Evolutionary conservation across 1,140 invertebrate genomes (phyloP).

Genomic region (Drosophila micromelanica): DNA sequence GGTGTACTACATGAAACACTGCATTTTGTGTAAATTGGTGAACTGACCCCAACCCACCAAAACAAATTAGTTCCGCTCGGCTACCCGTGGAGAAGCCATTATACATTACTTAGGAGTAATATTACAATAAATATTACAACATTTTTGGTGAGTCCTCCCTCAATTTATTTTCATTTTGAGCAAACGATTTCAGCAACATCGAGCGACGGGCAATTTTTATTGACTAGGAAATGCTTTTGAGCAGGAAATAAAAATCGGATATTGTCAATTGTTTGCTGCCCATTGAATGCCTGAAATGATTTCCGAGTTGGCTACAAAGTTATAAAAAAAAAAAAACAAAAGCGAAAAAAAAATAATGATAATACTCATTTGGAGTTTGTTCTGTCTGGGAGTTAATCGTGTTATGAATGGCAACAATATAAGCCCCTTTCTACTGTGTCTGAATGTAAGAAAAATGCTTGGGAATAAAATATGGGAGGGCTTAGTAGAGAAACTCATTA

Average conservation of each 20-base stretch:
- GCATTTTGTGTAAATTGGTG: too few species aligned
- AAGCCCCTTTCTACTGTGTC: constrained; percentile 12
- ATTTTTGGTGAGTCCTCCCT: background rate
- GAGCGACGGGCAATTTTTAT: constrained; percentile 46
- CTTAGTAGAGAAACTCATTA: constrained; percentile 54
- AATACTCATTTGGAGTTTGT: constrained; percentile 6
- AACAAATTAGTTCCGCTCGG: too few species aligned
- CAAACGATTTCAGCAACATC: constrained; percentile 11
- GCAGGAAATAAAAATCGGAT: constrained; percentile 55
- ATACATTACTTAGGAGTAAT: background rate
- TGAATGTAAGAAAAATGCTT: constrained; percentile 16
- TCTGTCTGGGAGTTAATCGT: constrained; percentile 12
- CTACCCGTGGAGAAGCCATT: too few species aligned
- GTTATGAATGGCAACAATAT: constrained; percentile 19
- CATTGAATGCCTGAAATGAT: constrained; percentile 19
- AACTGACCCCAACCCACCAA: too few species aligned
- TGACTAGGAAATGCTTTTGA: constrained; percentile 49
- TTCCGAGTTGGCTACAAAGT: constrained; percentile 19
- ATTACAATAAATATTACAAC: background rate
- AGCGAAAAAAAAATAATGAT: background rate
- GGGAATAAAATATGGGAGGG: constrained; percentile 28
- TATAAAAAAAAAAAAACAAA: background rate
- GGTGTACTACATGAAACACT: too few species aligned
- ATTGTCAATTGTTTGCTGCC: constrained; percentile 36
- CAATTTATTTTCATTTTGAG: constrained; percentile 39